phyloP scores from a whole-genome alignment of 1,140 invertebrate species.

The Bombus confusus region DNA sequence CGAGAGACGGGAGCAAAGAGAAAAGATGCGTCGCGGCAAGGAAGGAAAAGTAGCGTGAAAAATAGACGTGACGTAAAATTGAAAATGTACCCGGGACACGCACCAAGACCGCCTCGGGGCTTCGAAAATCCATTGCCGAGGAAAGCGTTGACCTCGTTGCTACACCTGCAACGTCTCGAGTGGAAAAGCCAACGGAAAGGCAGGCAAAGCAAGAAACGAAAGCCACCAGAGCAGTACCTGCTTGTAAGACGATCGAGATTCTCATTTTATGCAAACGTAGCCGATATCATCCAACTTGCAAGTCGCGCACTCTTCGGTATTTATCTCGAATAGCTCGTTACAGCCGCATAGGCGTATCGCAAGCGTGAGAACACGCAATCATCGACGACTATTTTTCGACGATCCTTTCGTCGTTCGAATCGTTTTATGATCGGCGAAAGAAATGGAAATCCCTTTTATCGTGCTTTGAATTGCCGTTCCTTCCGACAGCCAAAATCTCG shows the following conservation, averaged over 20 bases:
- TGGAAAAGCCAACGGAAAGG: slow-evolving; percentile 8
- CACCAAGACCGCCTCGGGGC: slow-evolving; percentile 24
- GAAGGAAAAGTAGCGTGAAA: slow-evolving; percentile 50
- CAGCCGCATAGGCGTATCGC: background rate
- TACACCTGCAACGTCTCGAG: background rate
- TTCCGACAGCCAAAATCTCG: background rate
- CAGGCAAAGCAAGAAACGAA: slow-evolving; percentile 19
- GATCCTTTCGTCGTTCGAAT: background rate
- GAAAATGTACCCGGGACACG: slow-evolving; percentile 63
- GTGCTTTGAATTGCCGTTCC: background rate
- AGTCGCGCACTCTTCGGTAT: slow-evolving; percentile 72
- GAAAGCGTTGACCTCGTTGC: slow-evolving; percentile 58
- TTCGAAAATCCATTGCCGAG: slow-evolving; percentile 42
- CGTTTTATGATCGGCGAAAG: background rate
- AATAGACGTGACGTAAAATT: slow-evolving; percentile 68
- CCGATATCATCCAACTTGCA: slow-evolving; percentile 68
- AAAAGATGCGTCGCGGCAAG: background rate
- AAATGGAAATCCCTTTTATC: background rate
- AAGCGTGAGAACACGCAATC: background rate
- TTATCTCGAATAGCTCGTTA: slow-evolving; percentile 66
- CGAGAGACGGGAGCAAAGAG: background rate
- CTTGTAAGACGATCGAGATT: slow-evolving; percentile 50
- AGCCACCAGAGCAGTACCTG: background rate
- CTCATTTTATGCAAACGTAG: slow-evolving; percentile 74
- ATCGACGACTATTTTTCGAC: background rate